Evolutionary conservation across 2,888 invertebrate genomes (phyloP), one percentile per base, ranked within the genome.

Genomic region (Lingula anatina): DNA sequence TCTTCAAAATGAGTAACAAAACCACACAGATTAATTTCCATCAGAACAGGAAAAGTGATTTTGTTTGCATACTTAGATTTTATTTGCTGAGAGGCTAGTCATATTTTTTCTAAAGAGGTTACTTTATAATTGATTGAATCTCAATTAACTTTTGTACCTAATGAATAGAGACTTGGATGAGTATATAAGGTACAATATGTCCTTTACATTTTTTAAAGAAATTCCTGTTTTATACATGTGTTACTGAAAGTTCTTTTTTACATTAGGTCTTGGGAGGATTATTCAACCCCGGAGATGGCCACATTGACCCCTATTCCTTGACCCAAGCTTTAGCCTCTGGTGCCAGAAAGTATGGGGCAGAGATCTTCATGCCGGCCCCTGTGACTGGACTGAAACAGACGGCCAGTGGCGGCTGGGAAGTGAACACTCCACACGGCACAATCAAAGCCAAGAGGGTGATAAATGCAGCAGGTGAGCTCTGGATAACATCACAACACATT

Each of bases 221-320:
- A n/a, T n/a, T n/a, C n/a, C n/a, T n/a, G n/a, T n/a, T n/a, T n/a
- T n/a, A n/a, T n/a, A n/a, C n/a, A n/a, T n/a, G n/a, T n/a, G n/a
- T n/a, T 39, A 24, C 18, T 21, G n/a, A 4, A 18, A 7, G 9
- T 43, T n/a, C 9, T 18, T 31, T 31, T 12, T 15, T 31, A 12
- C 15, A 31, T 44, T 46, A 78, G 78, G 59, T 80, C 35, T 51
- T 75, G 40, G 73, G 72, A 38, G 79, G 78, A 5, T 58, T 79
- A 9, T 76, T 68, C 60, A 78, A 72, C 38, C 71, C 76, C 2
- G 68, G 66, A 28, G 79, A 80, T 52, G 79, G 79, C 3, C 76
- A 77, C 51, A 69, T 80, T 23, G 76, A 78, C 51, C 77, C 79
- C 1, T 71, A 74, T 52, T 77, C 74, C 9, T 56, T 79, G 44